Evolutionary conservation across 2,113 vertebrate species (phyloP), one percentile per base, ranked within the genome.

Genomic region (Chloropsis cyanopogon): DNA sequence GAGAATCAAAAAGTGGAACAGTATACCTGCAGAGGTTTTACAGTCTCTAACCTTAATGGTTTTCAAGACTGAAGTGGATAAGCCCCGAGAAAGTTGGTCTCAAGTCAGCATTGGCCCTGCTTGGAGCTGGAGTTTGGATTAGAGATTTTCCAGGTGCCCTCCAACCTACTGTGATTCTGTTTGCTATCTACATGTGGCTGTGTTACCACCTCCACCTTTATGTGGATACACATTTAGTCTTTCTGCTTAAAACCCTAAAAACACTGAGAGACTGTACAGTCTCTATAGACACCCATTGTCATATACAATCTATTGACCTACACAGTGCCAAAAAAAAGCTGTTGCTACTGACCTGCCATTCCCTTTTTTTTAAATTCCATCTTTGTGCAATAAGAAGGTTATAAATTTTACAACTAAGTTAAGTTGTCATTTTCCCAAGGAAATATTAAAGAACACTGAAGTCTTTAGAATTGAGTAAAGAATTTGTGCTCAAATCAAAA

Each of bases 291-390:
- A 22, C 22, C 7, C 52, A 54, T 65, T 90, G 82, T 77, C 68
- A 93, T n/a, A 59, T 77, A 70, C 25, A 78, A 93, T 80, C 59
- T 84, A 82, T 39, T 88, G 92, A 92, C 66, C 50, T 90, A 85
- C 8, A 88, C 15, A 77, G 16, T 39, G 15, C 10, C 50, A 80
- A 71, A 60, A 93, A 78, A 77, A 41, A 10, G 9, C 54, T 71
- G 41, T 28, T 41, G 41, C 33, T 82, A 50, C 33, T 46, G 52
- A 92, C 75, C 39, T 93, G 44, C 11, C 49, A 8, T 59, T 29
- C 25, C 12, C 4, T 22, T 53, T 49, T 78, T 23, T 0, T 3
- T 24, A 63, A 65, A 69, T 71, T 76, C 18, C 8, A 12, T 49
- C 35, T 95, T 53, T 75, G 13, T 78, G 42, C 24, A 65, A 5